Base-by-base conservation (phyloP, 2,797 vertebrate species). In the Onychomys arenicola region DNA sequence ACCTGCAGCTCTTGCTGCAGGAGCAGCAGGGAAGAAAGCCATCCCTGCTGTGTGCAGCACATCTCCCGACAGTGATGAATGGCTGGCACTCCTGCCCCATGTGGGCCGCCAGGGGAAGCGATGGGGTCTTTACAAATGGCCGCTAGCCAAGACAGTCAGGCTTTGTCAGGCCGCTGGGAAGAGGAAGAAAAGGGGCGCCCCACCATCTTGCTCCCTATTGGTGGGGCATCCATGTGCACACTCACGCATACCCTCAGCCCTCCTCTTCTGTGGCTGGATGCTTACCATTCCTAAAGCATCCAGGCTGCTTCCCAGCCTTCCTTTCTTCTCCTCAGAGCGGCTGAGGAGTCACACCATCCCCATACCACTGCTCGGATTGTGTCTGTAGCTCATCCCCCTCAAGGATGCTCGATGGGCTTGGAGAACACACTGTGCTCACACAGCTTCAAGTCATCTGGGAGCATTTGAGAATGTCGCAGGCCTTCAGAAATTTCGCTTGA, bases 1-100 rank as follows among this genome's bases (percentile, higher is more conserved):
- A 97, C 97, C 92, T 98, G 98, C 98, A 97, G 98, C 96, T 93
- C 82, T 97, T 12, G 13, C 97, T 95, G 97, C 96, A 97, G 97
- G 96, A 98, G 94, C 98, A 97, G 98, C 93, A 5, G 98, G 98
- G 97, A 97, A 97, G 96, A 95, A 93, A 93, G 96, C 95, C 82
- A 95, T 96, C 97, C 98, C 98, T 97, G 98, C 98, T 98, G 97
- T 0, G 95, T 97, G 90, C 93, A 95, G 98, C 97, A 94, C 34
- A 40, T 98, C 98, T 98, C 97, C 92, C 96, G 98, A 98, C 96
- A 96, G 91, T 98, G 98, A 99, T 75, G 40, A 97, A 98, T 98
- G 98, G 71, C 86, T 96, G 91, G 55, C 7, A 32, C 86, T 95
- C 65, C 80, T 25, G 80, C 93, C 3, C 78, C 0, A 0, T 69